Base-by-base conservation (phyloP, 2,797 vertebrate species). In the Peromyscus aztecus region DNA sequence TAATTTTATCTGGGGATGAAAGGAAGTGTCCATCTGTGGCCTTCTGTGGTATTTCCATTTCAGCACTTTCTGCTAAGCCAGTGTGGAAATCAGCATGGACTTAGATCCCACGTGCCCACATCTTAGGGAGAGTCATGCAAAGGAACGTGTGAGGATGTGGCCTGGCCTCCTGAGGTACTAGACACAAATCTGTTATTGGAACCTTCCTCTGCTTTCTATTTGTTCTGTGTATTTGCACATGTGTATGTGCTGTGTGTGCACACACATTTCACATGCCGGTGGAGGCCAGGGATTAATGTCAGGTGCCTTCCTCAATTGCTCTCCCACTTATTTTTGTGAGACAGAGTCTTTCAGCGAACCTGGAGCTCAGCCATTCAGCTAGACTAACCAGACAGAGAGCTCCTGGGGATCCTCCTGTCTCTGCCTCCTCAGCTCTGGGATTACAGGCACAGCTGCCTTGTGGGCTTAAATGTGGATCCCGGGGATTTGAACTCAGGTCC, bases 41-140 rank as follows among this genome's bases (percentile, higher is more conserved):
- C 24, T 49, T 34, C 23, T 4, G 4, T 8, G 4, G 13, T 34
- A 19, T 73, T 24, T 21, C 46, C 16, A 55, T 37, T 89, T 69
- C 57, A 57, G 19, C 12, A 19, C 2, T 9, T 90, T 81, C 37
- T 85, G 65, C 29, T 49, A 12, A 67, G 80, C 80, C 59, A 40
- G 2, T 1, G 1, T 4, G 63, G 59, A 94, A 24, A 43, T 31
- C 2, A 7, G 16, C 85, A 55, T 17, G 65, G n/a, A 69, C 29
- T 78, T 69, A 3, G 59, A 61, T 7, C 17, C 27, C 23, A 6
- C 0, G 0, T 1, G 67, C 7, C 31, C 46, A 11, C 6, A 23
- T 73, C 63, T 7, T 12, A 29, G 75, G 31, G 31, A 59, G 78
- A 21, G 65, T 55, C 37, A 4, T 12, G 12, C 13, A 57, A 78